Evolutionary conservation across 2,888 invertebrate genomes (phyloP), one percentile per base, ranked within the genome.

Genomic region (Nemapogon koenigi): DNA sequence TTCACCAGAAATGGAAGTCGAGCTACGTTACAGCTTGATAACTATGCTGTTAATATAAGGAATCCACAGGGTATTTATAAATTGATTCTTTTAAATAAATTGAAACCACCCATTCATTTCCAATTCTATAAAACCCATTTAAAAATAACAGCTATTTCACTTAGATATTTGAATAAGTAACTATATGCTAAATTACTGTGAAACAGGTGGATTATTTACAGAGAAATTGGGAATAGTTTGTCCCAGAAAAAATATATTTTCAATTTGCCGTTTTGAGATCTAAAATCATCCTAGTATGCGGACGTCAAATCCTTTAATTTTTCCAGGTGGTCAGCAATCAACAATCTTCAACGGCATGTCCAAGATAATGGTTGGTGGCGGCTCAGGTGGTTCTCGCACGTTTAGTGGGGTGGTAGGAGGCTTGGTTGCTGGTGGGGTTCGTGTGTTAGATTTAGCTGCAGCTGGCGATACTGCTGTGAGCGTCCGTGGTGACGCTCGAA

Each of bases 311-410:
- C n/a, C n/a, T n/a, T n/a, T n/a, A n/a, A n/a, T n/a, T n/a, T n/a
- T n/a, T 14, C 11, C 67, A 91, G 94, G 91, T 32, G 93, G 91
- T 10, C 88, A 88, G 47, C 91, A 93, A 49, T 85, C 90, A 33
- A 87, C 86, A 38, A 90, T 94, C 19, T 96, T 97, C 81, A 96
- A 97, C 73, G 89, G 90, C 55, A 94, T 95, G 83, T 89, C 94
- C 1, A 88, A 87, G 30, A 87, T 97, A 28, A 90, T 91, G 49
- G 86, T 96, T 17, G 97, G 97, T 3, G 96, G 96, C 0, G 70
- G 66, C 0, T 47, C 55, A 0, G 88, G 87, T 73, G 88, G 87
- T 43, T 83, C 86, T 36, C 81, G 91, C 27, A 86, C 93, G 2
- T 96, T 94, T 72, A 83, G 88, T 41, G 97, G 97, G 1, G 89